Percentiles rank a stretch among this genome's conserved stretches.
Conservation (phyloP, 2,888 invertebrate species). For the Vesta saturnalis region DNA sequence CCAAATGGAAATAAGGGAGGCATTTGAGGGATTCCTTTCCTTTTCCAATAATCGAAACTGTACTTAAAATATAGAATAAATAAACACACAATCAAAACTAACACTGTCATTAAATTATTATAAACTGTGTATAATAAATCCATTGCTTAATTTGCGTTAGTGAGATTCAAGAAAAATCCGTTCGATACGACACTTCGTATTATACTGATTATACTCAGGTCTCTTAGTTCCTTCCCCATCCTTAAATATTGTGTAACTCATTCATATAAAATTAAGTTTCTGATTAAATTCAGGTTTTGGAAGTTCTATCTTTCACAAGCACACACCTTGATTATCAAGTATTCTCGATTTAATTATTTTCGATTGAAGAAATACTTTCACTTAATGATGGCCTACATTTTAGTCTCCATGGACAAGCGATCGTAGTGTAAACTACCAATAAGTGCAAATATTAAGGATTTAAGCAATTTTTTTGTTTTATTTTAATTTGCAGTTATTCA, state of each 20-base stretch:
- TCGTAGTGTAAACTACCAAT: neutral
- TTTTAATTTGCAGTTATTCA: neutral
- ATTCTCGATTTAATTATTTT: neutral
- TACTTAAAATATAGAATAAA: constrained; percentile 58
- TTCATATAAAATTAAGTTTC: neutral
- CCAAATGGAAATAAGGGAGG: constrained; percentile 73
- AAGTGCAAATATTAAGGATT: neutral
- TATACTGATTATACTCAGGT: neutral
- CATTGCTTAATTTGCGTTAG: neutral
- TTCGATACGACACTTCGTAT: neutral
- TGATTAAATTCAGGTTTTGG: too few relatives aligned
- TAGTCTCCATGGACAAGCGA: neutral
- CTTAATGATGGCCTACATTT: constrained; percentile 6
- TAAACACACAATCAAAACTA: neutral
- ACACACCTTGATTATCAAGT: neutral
- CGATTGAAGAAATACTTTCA: neutral
- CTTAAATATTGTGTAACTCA: neutral
- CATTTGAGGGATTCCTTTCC: constrained; percentile 66
- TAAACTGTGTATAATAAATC: neutral
- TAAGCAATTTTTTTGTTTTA: neutral
- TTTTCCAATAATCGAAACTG: constrained; percentile 69
- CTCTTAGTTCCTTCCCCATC: neutral
- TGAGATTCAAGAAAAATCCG: neutral
- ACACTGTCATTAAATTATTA: neutral
- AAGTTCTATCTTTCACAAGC: neutral